Evolutionary conservation across 2,888 invertebrate genomes (phyloP), one percentile per base, ranked within the genome.

Genomic region (Cephonodes hylas): DNA sequence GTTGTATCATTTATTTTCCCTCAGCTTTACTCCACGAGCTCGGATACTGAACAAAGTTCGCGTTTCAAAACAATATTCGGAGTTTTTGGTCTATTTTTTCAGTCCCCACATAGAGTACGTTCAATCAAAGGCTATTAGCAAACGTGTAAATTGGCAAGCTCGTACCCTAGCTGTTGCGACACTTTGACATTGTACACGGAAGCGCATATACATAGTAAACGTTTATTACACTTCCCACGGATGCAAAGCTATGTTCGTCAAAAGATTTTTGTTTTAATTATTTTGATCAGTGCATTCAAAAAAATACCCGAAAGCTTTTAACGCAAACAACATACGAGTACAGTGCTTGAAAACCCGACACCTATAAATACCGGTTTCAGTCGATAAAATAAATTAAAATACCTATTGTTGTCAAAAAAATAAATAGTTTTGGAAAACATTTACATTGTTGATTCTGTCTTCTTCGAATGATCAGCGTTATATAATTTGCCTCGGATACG

Each of bases 1-100:
- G 58, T 64, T 62, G 45, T 75, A 63, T 73, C 85, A 84, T 83
- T 77, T 81, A 82, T 81, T 69, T 65, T 66, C 53, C 66, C 64
- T 68, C 69, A 70, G 65, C 64, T 63, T 38, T 64, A 64, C 62
- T 66, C 46, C 64, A 64, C 69, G 61, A 64, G 53, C 58, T 53
- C 59, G 66, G 64, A 66, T 65, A 73, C 83, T 81, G 72, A 64
- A 79, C 75, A 75, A 71, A 74, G 25, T 61, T 62, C 34, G 22
- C 45, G 61, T 68, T 64, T 68, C 46, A 57, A 23, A 62, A 64
- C 61, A 48, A 63, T 48, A 53, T 66, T 58, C 57, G 58, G 22
- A 34, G 10, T 44, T 58, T 63, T 15, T n/a, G 15, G 20, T 45
- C 18, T 59, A 61, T 68, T 66, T 61, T 67, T 66, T 57, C n/a